A percentile compares a stretch with the other conserved stretches of the same genome.
These are phyloP conservation scores for Tragelaphus eurycerus DNA, from an alignment of 2,797 vertebrate species.

Conservation along the genomic window DNA sequence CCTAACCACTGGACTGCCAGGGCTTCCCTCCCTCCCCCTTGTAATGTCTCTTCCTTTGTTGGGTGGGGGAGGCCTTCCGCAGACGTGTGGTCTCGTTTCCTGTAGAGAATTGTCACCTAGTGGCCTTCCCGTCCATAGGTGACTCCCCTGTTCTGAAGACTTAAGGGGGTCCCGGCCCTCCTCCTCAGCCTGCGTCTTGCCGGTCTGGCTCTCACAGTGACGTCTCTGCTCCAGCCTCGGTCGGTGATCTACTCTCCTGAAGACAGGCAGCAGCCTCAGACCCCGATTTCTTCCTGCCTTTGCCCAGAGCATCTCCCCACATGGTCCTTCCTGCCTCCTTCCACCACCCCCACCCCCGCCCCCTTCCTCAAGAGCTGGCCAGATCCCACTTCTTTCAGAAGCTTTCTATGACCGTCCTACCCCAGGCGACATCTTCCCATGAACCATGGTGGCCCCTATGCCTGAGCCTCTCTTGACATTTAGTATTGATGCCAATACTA, in stretches of 20 bases:
- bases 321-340: not conserved
- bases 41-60: not conserved
- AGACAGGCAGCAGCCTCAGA: not conserved
- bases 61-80: not conserved
- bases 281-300: not conserved
- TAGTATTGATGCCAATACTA: not conserved
- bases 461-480: not conserved
- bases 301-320: not conserved
- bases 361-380: not conserved
- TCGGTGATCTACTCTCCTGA: not conserved
- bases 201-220: not conserved
- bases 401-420: not conserved
- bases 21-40: not conserved
- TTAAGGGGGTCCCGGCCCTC: not conserved
- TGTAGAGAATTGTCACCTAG: fast-evolving
- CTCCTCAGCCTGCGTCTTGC: not conserved
- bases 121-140: not conserved
- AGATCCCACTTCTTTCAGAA: not conserved
- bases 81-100: no score
- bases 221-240: not conserved
- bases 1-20: not conserved
- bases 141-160: not conserved
- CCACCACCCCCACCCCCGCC: not conserved
- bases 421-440: not conserved
- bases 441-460: not conserved